Percentiles rank a stretch among this genome's conserved stretches.
Conservation (phyloP, 2,888 invertebrate species). For the Gortyna flavago region DNA sequence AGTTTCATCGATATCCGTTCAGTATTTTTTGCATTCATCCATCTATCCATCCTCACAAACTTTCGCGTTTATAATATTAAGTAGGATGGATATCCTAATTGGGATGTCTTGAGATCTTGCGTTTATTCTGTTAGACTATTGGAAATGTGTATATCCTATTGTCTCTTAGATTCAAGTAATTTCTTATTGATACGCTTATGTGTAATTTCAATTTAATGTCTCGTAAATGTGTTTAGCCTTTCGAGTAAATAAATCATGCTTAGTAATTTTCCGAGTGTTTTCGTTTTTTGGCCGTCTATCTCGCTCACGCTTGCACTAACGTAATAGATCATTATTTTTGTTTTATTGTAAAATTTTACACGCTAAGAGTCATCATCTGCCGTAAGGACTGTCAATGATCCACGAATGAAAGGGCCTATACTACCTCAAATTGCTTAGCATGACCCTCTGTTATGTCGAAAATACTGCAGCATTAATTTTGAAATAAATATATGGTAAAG, state of each 20-base stretch:
- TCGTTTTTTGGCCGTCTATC: neutral
- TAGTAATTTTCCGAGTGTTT: neutral
- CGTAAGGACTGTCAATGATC: neutral
- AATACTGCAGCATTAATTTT: too few species aligned
- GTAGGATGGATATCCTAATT: neutral
- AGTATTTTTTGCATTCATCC: too few species aligned
- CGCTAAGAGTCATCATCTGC: too few species aligned
- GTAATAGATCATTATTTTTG: too few species aligned
- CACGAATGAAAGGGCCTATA: too few species aligned
- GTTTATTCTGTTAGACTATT: neutral
- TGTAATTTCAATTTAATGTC: neutral
- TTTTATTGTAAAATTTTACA: too few species aligned
- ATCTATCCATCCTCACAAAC: too few species aligned
- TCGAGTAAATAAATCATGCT: neutral
- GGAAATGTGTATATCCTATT: neutral
- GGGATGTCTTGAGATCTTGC: neutral
- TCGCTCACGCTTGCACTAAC: too few species aligned
- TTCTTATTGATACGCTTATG: neutral
- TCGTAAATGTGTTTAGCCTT: slow-evolving; percentile 2
- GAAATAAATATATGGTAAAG: too few species aligned
- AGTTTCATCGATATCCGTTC: neutral
- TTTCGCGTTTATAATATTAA: too few species aligned
- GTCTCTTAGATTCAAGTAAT: neutral
- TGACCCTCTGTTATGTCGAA: too few species aligned
- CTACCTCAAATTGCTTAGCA: too few species aligned